phyloP scores from a whole-genome alignment of 2,888 invertebrate genomes.

The Ophion ventricosus region DNA sequence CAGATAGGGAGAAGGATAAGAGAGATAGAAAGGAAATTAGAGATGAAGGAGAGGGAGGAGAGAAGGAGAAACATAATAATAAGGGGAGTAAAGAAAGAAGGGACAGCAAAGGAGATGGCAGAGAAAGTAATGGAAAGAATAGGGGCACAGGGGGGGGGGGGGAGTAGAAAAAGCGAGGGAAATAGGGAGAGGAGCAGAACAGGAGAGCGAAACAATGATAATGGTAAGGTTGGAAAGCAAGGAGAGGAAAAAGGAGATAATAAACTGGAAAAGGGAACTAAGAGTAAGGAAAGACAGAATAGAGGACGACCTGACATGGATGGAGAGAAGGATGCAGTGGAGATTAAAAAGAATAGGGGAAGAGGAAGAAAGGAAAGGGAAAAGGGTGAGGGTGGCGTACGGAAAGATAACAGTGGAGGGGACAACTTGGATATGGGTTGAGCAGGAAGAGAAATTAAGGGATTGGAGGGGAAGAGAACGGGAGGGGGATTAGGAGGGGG shows the following conservation, averaged over 20 bases:
- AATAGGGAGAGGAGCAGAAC: neutral
- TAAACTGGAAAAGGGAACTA: too few species aligned
- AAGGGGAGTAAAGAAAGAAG: neutral
- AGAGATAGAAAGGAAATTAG: constrained; percentile 5
- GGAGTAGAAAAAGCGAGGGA: neutral
- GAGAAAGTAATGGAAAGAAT: too few species aligned
- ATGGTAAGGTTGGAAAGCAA: too few species aligned
- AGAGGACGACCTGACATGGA: too few species aligned
- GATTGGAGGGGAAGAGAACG: too few species aligned
- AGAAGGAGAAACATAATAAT: constrained; percentile 8
- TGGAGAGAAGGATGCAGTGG: too few species aligned
- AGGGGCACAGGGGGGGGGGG: too few species aligned
- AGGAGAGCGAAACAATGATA: constrained; percentile 11
- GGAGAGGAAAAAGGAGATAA: too few species aligned
- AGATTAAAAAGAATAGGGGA: neutral
- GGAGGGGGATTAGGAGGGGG: neutral
- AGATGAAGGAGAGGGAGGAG: constrained; percentile 2
- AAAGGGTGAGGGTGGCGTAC: neutral
- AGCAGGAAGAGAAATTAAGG: too few species aligned
- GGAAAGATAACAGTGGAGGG: constrained; percentile 10
- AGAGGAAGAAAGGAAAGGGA: constrained; percentile 13
- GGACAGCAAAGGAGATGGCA: too few species aligned
- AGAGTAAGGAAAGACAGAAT: too few species aligned
- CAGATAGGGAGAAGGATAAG: neutral
- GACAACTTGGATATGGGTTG: too few species aligned